Evolutionary conservation across 2,888 invertebrate genomes (phyloP), one percentile per base, ranked within the genome.

Genomic region (Cenopis cana): DNA sequence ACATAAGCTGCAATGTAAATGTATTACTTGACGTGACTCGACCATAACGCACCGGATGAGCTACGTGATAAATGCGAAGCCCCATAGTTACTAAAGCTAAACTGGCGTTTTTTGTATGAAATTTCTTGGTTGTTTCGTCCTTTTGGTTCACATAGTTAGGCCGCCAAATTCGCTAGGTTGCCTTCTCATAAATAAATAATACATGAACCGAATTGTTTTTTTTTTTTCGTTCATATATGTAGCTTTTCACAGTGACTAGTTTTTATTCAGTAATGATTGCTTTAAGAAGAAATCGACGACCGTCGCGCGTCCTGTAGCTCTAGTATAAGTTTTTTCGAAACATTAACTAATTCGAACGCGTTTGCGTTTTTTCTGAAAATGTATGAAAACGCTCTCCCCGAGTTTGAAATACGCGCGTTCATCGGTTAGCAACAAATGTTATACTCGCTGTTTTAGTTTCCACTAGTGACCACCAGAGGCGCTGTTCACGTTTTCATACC

Each of bases 181-280:
- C 41, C 52, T 46, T 41, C 52, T 33, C 68, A 68, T 61, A 68
- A 61, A 68, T 68, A 61, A 68, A 68, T 61, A 68, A 61, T 55
- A 68, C 55, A 68, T 55, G 55, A 61, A 61, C 33, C 46, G 55
- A 61, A 68, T 68, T 68, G 68, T 61, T 50, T 68, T 54, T 52
- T 68, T 54, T 52, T 60, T 61, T 61, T 68, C 41, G 29, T 60
- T 60, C 52, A 61, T 54, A 68, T 68, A 54, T 68, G 61, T 60
- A 61, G 20, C 66, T 66, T 57, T n/a, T 8, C n/a, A 17, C 24
- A 60, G 46, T 46, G 12, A 29, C 24, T 10, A 24, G 29, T 11
- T 60, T 41, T 46, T 10, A 9, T 14, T 8, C 60, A 60, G 46
- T 33, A 33, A 33, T 3, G 33, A 2, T 29, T n/a, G n/a, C n/a